These are phyloP conservation scores for Glandiceps talaboti DNA, from an alignment of 53 echinoderm and acorn worm genomes.

Conservation along the genomic window DNA sequence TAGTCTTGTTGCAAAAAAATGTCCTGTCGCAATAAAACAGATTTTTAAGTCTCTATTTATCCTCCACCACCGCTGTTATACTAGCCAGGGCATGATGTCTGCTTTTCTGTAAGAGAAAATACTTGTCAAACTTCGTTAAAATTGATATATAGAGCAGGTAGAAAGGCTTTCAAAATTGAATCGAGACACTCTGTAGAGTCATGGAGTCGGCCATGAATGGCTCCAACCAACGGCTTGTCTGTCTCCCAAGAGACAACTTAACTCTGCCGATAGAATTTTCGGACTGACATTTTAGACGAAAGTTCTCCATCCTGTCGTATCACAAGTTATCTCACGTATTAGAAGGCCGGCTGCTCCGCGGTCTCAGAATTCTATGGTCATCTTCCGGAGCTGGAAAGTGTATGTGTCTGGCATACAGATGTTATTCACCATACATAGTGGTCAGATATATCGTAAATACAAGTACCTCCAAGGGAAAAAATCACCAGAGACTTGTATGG, in stretches of 20 bases:
- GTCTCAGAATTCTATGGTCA: background rate
- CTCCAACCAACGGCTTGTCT: background rate
- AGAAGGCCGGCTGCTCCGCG: background rate
- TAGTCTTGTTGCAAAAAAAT: too few species aligned
- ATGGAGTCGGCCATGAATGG: background rate
- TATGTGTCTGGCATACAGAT: background rate
- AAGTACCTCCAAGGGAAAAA: too few species aligned
- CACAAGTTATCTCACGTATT: background rate
- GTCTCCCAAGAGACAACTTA: background rate
- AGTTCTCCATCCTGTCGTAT: too few species aligned
- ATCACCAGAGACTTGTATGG: too few species aligned
- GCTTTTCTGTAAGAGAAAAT: background rate
- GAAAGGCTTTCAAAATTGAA: background rate
- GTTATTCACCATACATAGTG: too few species aligned
- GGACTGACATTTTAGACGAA: too few species aligned
- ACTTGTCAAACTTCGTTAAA: background rate
- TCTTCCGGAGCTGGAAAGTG: background rate
- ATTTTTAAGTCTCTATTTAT: background rate
- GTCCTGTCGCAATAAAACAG: too few species aligned
- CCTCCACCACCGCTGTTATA: background rate
- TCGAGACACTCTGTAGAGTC: background rate
- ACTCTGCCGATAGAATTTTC: background rate
- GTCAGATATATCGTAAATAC: too few species aligned
- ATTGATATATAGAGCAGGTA: background rate
- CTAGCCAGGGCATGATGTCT: background rate